Evolutionary conservation across 2,888 invertebrate species (phyloP).

Genomic region (Stenichneumon culpator): DNA sequence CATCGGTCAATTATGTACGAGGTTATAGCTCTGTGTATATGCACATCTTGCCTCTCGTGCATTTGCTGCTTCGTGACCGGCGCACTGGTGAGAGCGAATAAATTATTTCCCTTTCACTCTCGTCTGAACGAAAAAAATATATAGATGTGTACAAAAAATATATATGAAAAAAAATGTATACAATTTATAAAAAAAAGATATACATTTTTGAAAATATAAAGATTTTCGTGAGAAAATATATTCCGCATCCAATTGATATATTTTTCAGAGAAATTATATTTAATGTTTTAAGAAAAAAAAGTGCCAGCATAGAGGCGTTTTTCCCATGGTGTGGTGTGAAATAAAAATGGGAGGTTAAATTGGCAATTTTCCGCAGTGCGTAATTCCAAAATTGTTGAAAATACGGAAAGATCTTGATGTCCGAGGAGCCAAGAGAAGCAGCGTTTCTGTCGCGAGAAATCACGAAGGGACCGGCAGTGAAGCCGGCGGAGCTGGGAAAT

Average conservation of each 20-base stretch:
- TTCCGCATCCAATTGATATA: too few species aligned
- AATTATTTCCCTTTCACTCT: not conserved
- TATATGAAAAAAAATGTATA: too few species aligned
- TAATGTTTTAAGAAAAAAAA: too few species aligned
- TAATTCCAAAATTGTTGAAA: conserved; percentile 59
- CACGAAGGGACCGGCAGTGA: not conserved
- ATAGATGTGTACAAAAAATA: not conserved
- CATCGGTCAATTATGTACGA: conserved; percentile 69
- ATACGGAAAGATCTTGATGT: conserved; percentile 46
- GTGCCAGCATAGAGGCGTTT: too few species aligned
- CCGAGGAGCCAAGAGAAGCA: not conserved
- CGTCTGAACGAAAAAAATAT: too few species aligned
- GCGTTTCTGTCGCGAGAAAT: not conserved
- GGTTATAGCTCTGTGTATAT: conserved; percentile 70
- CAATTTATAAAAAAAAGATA: too few species aligned
- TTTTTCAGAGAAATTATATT: too few species aligned
- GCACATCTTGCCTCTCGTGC: conserved; percentile 73
- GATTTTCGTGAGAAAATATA: too few species aligned
- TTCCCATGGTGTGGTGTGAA: not conserved
- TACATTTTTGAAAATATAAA: too few species aligned
- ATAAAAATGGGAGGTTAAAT: not conserved
- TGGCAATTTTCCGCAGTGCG: conserved; percentile 36
- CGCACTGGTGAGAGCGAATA: conserved; percentile 69
- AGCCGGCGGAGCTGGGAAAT: not conserved
- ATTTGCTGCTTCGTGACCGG: conserved; percentile 73